phyloP scores from a whole-genome alignment of 1,140 invertebrate genomes.

The Drosophila carrolli region DNA sequence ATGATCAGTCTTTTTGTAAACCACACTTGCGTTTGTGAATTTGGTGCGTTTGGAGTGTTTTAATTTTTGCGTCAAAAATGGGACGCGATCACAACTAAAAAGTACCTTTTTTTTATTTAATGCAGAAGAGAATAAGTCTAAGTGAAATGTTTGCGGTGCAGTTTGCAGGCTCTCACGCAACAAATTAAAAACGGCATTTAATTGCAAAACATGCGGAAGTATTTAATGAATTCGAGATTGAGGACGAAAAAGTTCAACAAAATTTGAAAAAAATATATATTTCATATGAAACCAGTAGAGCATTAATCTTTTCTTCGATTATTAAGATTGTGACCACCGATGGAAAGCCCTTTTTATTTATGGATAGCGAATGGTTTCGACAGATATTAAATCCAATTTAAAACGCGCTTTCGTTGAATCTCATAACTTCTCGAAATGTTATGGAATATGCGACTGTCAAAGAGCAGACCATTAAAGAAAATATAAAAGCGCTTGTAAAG shows the following conservation, averaged over 20 bases:
- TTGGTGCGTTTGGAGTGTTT: neutral
- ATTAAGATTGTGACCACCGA: slow-evolving; percentile 6
- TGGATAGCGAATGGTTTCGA: slow-evolving; percentile 5
- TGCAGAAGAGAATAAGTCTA: neutral
- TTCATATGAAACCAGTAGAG: too few relatives aligned
- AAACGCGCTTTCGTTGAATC: slow-evolving; percentile 8
- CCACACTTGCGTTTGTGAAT: neutral
- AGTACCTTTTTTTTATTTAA: neutral
- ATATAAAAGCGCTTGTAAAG: slow-evolving; percentile 19
- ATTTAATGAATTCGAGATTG: neutral
- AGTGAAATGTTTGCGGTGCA: slow-evolving; percentile 2
- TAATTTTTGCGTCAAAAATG: neutral
- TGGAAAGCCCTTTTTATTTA: slow-evolving; percentile 12
- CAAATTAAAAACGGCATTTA: neutral
- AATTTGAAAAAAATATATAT: neutral
- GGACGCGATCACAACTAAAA: neutral
- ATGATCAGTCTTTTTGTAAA: neutral
- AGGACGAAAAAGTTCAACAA: neutral
- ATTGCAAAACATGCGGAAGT: neutral
- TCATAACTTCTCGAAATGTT: slow-evolving; percentile 12
- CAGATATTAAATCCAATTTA: slow-evolving; percentile 7
- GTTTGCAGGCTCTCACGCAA: neutral
- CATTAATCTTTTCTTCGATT: neutral
- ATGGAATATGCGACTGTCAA: slow-evolving; percentile 13
- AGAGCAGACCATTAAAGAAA: slow-evolving; percentile 10